These are phyloP conservation scores for Vireo griseus DNA, from an alignment of 2,797 vertebrate species.

Conservation along the genomic window DNA sequence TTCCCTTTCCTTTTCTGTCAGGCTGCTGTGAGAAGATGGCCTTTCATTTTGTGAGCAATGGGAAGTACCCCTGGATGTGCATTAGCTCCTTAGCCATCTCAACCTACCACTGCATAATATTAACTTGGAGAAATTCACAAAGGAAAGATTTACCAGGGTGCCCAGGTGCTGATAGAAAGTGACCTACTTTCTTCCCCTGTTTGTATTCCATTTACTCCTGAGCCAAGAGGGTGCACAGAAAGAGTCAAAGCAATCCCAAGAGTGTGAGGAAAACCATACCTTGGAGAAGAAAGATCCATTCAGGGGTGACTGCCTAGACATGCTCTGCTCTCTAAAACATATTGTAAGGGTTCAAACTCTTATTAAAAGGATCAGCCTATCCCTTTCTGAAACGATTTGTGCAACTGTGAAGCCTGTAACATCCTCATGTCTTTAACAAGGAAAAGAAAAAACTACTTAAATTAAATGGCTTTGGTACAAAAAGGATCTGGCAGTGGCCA, in stretches of 20 bases:
- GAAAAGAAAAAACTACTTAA: slow-evolving; percentile 18
- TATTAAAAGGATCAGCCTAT: not conserved
- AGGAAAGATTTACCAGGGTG: not conserved
- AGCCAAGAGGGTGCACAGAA: not conserved
- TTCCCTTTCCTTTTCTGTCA: not conserved
- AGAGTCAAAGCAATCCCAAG: not conserved
- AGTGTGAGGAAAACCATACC: accelerated
- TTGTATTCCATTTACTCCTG: not conserved
- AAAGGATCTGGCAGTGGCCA: slow-evolving; percentile 20
- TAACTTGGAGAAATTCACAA: not conserved
- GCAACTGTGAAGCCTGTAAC: not conserved
- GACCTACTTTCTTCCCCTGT: not conserved
- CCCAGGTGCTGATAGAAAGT: not conserved
- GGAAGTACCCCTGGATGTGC: not conserved
- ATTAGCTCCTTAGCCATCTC: not conserved
- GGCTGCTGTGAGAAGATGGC: not conserved
- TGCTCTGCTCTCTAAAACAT: not conserved
- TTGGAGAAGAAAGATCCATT: not conserved
- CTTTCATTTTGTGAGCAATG: not conserved
- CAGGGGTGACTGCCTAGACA: not conserved
- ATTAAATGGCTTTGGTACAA: slow-evolving; percentile 23
- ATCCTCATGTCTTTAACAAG: not conserved
- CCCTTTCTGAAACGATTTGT: not conserved
- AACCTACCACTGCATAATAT: not conserved
- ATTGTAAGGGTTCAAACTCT: not conserved